A percentile compares a stretch with the other conserved stretches of the same genome.
phyloP scores from a whole-genome alignment of 2,888 invertebrate species.

The Plagiodera versicolora region DNA sequence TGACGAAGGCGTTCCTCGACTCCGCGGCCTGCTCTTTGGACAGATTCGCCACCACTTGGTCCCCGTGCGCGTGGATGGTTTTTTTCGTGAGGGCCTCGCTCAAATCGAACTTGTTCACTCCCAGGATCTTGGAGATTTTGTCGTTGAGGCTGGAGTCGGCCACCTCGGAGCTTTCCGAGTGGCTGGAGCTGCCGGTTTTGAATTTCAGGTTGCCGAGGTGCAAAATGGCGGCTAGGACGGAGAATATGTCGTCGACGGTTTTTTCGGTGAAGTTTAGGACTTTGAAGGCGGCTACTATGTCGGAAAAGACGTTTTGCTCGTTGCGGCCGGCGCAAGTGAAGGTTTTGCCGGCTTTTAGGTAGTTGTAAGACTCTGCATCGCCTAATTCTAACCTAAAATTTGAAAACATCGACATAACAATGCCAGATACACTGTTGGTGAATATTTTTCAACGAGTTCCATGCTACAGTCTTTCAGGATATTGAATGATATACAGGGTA shows the following conservation, averaged over 20 bases:
- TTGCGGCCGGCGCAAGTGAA: constrained; percentile 79
- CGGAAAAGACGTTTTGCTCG: constrained; percentile 83
- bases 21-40: constrained; percentile 77
- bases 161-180: constrained; percentile 87
- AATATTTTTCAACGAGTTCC: no score
- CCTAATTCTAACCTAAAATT: constrained; percentile 65
- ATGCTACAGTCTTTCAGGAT: no score
- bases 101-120: constrained; percentile 70
- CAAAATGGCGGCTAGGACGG: constrained; percentile 81
- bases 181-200: constrained; percentile 69
- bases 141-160: constrained; percentile 69
- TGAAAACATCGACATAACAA: not conserved
- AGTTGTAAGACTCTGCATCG: constrained; percentile 74
- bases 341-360: constrained; percentile 59
- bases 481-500: no score
- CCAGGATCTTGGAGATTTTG: constrained; percentile 71
- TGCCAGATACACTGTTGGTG: no score
- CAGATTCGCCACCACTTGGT: constrained; percentile 75
- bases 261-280: constrained; percentile 83
- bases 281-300: constrained; percentile 90
- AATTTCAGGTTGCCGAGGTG: constrained; percentile 92
- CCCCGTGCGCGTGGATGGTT: constrained; percentile 83
- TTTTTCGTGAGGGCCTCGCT: constrained; percentile 81
- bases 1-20: constrained; percentile 89
- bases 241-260: constrained; percentile 84